Base-by-base conservation (phyloP, 2,888 invertebrate genomes). In the Mythimna vitellina region DNA sequence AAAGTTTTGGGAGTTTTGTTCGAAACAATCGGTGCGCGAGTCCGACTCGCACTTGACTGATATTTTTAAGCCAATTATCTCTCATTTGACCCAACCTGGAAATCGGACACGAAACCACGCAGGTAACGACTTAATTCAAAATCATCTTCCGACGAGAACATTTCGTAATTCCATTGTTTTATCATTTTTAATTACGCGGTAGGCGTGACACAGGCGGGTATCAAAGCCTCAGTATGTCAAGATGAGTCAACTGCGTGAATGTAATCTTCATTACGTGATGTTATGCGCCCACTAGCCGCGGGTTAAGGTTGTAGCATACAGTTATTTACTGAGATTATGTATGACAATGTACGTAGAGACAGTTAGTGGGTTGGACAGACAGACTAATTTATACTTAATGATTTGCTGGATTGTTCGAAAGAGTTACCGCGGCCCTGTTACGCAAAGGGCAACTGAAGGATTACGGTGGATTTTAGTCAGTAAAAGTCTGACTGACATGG, bases 211-310 rank as follows among this genome's bases (percentile, higher is more conserved):
- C 29, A 51, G 25, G 32, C 42, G 35, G 32, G 25, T 65, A 25
- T 57, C 54, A 51, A 62, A 49, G 12, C 17, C 53, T 38, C 60
- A 56, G 54, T 60, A 32, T 78, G 76, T 63, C 66, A 60, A 71
- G 73, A 78, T 85, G 84, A 82, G 63, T 84, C 82, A 83, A 69
- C 61, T 1, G 25, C n/a, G 49, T 29, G 66, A 69, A 73, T 82
- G 73, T 72, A 67, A 79, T 73, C n/a, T 63, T 64, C 42, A 61
- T 78, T 75, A 85, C 81, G 85, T 81, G 83, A 71, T 63, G 65
- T 49, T 81, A 83, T 78, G 85, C 85, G 70, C 84, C 84, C 61
- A 76, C 80, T 64, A 51, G 35, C 10, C 22, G 6, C 61, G 38
- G 76, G 76, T 80, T 80, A 80, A 76, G 80, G 76, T 79, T 65